Base-by-base conservation (phyloP, 2,797 vertebrate species). In the Argya squamiceps region DNA sequence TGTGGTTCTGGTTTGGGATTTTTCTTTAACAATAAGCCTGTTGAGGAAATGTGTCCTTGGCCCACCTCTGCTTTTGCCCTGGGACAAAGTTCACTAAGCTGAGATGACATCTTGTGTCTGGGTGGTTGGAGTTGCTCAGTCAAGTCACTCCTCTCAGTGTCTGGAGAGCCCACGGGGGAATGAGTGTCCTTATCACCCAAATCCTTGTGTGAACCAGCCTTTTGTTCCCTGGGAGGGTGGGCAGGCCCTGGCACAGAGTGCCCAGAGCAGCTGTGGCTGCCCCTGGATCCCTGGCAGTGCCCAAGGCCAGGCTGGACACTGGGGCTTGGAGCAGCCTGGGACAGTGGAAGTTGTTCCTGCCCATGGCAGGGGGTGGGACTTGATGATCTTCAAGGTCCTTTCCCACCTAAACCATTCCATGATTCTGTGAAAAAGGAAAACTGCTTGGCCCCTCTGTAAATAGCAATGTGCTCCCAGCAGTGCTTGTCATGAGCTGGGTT, bases 401-500 rank as follows among this genome's bases (percentile, higher is more conserved):
- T 70, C n/a, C 29, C 34, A 39, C 37, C 32, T 13, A 16, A 55
- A 17, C 17, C 21, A 50, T 44, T 24, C 49, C 27, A 9, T 13
- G n/a, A 26, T 69, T 77, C 37, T 10, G 1, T 22, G 64, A 16
- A 23, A 43, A 27, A 27, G 64, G 30, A 64, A 58, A 55, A 41
- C 17, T 64, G 64, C 41, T 67, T 1, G n/a, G 23, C 7, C 49
- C 60, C 47, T 10, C 2, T 3, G 1, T 9, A 30, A 12, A 2
- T 0, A 9, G 15, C 1, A 7, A 0, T 24, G 39, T 24, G 27
- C 63, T 88, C 60, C 71, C 50, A 44, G 69, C 15, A 63, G 44
- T 0, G 3, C 50, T 69, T 1, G 0, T 15, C 20, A 9, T 34
- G 52, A 53, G 34, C 56, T 49, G 58, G 20, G 26, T 4, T 6